phyloP scores from a whole-genome alignment of 2,888 invertebrate genomes.

The Drosophila bunnanda region DNA sequence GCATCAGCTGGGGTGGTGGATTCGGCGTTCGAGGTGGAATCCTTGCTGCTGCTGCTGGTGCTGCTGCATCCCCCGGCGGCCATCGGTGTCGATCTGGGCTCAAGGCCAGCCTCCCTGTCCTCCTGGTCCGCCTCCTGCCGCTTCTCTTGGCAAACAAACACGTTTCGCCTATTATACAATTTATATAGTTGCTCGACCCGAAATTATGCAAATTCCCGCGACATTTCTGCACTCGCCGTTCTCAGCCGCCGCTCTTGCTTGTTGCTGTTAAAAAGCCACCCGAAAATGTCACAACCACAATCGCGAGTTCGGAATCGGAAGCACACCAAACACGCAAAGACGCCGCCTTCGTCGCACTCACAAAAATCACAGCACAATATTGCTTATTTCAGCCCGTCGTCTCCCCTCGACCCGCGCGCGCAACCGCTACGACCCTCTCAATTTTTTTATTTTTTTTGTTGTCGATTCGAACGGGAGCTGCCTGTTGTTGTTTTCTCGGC shows the following conservation, averaged over 20 bases:
- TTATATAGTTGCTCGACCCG: conserved; percentile 23
- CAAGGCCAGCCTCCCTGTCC: conserved; percentile 10
- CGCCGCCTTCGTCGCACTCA: conserved; percentile 12
- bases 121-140: not conserved
- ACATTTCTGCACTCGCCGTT: conserved; percentile 33
- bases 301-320: conserved; percentile 18
- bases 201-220: conserved; percentile 40
- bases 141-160: conserved; percentile 11
- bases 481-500: conserved; percentile 20
- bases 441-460: conserved; percentile 10
- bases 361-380: conserved; percentile 22
- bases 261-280: conserved; percentile 26
- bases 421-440: not conserved
- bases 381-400: conserved; percentile 15
- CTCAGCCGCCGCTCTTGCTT: conserved; percentile 17
- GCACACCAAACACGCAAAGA: conserved; percentile 23
- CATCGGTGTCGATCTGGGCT: conserved; percentile 34
- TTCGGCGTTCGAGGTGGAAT: conserved; percentile 12
- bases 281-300: conserved; percentile 9
- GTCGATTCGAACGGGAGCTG: conserved; percentile 1
- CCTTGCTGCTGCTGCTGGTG: conserved; percentile 15
- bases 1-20: conserved; percentile 31
- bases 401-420: conserved; percentile 9
- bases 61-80: conserved; percentile 33
- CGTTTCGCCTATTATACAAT: conserved; percentile 32